Conservation (phyloP, 2,113 vertebrate species). For the Osmerus mordax region DNA sequence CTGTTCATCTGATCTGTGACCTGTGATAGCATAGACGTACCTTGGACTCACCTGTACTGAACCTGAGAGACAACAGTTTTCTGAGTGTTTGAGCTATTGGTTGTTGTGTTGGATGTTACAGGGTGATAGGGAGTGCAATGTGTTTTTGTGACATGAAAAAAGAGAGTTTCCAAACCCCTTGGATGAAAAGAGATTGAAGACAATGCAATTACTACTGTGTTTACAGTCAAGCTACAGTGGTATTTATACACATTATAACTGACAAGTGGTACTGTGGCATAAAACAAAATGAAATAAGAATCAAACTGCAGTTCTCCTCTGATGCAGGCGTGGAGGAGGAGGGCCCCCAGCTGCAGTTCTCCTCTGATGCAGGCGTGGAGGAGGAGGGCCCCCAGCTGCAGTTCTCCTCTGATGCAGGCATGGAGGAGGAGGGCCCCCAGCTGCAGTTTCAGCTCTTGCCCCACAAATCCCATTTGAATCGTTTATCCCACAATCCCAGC, state of each 20-base stretch:
- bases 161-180: not conserved
- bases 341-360: too few species aligned
- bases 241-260: too few species aligned
- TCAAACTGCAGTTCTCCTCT: too few species aligned
- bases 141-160: not conserved
- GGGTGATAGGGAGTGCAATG: not conserved
- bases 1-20: not conserved
- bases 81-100: not conserved
- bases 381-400: too few species aligned
- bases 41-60: constrained; percentile 32
- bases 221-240: not conserved
- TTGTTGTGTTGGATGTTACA: not conserved
- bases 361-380: too few species aligned
- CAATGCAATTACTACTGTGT: not conserved
- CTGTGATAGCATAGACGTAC: constrained; percentile 39
- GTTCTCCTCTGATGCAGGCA: not conserved
- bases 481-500: not conserved
- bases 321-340: too few species aligned
- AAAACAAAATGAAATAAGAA: too few species aligned
- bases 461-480: not conserved
- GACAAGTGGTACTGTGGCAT: too few species aligned
- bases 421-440: too few species aligned
- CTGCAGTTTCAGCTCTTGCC: not conserved
- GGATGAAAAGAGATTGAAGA: not conserved
- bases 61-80: not conserved